Evolutionary conservation across 2,113 vertebrate genomes (phyloP).

Genomic region (Oplegnathus fasciatus): DNA sequence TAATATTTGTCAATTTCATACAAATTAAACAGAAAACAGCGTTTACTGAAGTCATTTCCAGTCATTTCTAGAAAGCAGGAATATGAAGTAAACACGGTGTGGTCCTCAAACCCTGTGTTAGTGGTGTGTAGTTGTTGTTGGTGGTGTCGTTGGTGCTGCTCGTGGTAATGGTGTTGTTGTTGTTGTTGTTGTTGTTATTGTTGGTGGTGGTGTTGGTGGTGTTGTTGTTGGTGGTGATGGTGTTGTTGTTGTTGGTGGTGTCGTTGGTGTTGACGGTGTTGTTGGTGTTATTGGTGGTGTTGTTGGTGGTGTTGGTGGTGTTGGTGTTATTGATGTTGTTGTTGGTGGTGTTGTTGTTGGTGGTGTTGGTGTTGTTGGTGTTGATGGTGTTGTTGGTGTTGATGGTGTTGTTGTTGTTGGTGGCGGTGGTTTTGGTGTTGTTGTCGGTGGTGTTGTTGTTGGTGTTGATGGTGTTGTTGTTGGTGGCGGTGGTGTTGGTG

Average conservation of each 20-base stretch:
- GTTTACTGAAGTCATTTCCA: too few species aligned
- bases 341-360: too few species aligned
- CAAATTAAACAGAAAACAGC: neutral
- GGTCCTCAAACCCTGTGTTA: neutral
- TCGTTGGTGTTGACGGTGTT: neutral
- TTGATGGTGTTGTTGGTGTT: neutral
- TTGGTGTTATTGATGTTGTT: neutral
- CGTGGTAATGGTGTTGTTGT: neutral
- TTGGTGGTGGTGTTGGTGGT: too few species aligned
- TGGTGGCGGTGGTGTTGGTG: too few species aligned
- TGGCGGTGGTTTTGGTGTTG: too few species aligned
- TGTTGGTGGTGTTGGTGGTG: neutral
- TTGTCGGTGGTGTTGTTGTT: neutral
- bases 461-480: too few species aligned
- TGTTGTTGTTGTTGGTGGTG: too few species aligned
- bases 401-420: too few species aligned
- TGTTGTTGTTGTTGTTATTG: neutral
- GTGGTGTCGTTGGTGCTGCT: too few species aligned
- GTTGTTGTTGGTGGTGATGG: neutral
- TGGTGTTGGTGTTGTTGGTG: too few species aligned
- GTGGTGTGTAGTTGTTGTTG: too few species aligned
- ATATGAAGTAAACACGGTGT: neutral
- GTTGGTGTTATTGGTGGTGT: neutral
- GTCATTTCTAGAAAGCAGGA: too few species aligned
- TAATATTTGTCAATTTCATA: neutral